These are phyloP conservation scores for Elegia similella DNA, from an alignment of 2,888 invertebrate genomes.

Conservation along the genomic window DNA sequence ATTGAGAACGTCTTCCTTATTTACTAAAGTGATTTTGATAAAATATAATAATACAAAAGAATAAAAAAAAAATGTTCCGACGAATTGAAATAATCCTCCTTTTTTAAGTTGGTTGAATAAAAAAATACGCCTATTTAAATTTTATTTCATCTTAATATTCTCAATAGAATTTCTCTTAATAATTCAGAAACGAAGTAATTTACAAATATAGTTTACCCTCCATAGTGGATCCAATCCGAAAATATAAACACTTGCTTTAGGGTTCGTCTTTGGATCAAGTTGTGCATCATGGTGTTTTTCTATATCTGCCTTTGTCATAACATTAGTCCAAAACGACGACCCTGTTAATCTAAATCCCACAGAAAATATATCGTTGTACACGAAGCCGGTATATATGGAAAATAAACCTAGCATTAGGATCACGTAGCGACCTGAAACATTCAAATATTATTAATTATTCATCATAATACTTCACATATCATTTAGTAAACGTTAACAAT, in stretches of 20 bases:
- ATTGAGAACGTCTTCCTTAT: too few relatives aligned
- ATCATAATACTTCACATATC: too few relatives aligned
- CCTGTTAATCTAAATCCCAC: slow-evolving; percentile 90
- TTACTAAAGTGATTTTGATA: too few relatives aligned
- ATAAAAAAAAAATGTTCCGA: too few relatives aligned
- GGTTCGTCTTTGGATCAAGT: slow-evolving; percentile 83
- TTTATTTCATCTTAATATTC: too few relatives aligned
- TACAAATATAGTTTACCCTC: slow-evolving; percentile 72
- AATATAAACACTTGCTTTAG: slow-evolving; percentile 32
- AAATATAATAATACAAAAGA: too few relatives aligned
- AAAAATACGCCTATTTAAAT: too few relatives aligned
- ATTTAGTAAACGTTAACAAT: too few relatives aligned
- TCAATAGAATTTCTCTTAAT: too few relatives aligned
- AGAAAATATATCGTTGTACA: slow-evolving; percentile 98
- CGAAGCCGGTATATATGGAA: slow-evolving; percentile 96
- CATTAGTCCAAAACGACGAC: slow-evolving; percentile 87
- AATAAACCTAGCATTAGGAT: slow-evolving; percentile 97
- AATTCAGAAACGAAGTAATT: not conserved
- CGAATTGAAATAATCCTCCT: too few relatives aligned
- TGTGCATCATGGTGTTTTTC: not conserved
- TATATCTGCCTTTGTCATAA: slow-evolving; percentile 26
- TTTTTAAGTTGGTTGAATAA: too few relatives aligned
- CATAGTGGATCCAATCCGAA: slow-evolving; percentile 74
- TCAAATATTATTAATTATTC: too few relatives aligned
- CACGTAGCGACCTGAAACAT: slow-evolving; percentile 91